These are phyloP conservation scores for Bellardia pandia DNA, from an alignment of 2,888 invertebrate genomes.

Conservation along the genomic window DNA sequence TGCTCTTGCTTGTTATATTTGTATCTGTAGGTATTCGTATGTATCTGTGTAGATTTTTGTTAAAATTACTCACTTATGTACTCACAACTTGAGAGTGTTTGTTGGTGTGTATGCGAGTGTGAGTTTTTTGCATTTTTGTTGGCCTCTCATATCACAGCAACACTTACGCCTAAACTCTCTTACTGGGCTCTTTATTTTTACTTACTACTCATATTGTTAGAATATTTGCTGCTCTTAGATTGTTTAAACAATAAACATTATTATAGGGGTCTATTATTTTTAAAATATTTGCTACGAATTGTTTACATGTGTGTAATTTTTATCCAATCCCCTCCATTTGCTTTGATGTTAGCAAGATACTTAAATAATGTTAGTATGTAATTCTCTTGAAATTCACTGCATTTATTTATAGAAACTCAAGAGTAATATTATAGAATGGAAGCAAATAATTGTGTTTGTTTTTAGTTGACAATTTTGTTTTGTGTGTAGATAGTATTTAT, in stretches of 20 bases:
- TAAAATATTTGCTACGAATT: not conserved
- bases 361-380: too few relatives aligned
- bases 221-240: constrained; percentile 38
- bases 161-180: not conserved
- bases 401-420: not conserved
- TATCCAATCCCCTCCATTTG: not conserved
- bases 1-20: constrained; percentile 24
- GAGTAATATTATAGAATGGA: not conserved
- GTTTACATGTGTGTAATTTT: not conserved
- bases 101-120: too few relatives aligned
- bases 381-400: too few relatives aligned
- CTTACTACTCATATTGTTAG: constrained; percentile 52
- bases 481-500: not conserved
- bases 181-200: constrained; percentile 18
- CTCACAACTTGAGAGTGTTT: constrained; percentile 43
- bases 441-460: too few relatives aligned
- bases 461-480: not conserved
- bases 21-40: constrained; percentile 1
- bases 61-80: constrained; percentile 33
- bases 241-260: constrained; percentile 1
- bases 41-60: constrained; percentile 36
- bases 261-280: constrained; percentile 24
- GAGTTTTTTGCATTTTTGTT: constrained; percentile 9
- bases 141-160: constrained; percentile 12
- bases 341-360: not conserved